A percentile compares a stretch with the other conserved stretches of the same genome.
These are phyloP conservation scores for Crenichthys baileyi DNA, from an alignment of 2,797 vertebrate genomes.

Conservation along the genomic window DNA sequence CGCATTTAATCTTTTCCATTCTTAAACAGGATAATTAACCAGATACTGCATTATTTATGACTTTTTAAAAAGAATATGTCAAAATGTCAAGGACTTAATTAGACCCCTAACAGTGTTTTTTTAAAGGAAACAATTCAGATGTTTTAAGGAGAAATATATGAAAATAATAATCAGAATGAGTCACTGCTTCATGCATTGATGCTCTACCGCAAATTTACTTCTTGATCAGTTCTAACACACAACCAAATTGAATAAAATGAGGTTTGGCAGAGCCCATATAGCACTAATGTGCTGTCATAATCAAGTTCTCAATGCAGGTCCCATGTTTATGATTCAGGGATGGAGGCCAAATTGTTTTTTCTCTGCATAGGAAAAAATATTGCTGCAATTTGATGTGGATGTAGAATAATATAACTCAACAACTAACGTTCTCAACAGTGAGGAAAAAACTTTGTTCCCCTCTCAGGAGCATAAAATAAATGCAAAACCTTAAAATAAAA, in stretches of 20 bases:
- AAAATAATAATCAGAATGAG: conserved; percentile 1
- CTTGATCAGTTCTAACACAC: conserved; percentile 24
- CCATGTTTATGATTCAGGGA: conserved; percentile 15
- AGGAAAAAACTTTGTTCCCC: not conserved
- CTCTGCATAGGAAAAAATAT: conserved; percentile 13
- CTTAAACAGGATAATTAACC: not conserved
- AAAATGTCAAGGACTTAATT: not conserved
- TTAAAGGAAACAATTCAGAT: not conserved
- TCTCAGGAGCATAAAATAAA: conserved; percentile 7
- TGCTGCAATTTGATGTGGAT: conserved; percentile 4
- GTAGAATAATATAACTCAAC: conserved; percentile 1
- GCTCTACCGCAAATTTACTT: conserved; percentile 5
- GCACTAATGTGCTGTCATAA: conserved; percentile 41
- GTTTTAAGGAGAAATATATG: conserved; percentile 4
- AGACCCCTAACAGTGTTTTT: not conserved
- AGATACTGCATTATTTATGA: conserved; percentile 1
- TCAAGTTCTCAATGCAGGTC: conserved; percentile 32
- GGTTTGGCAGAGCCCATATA: conserved; percentile 9
- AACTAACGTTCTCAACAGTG: not conserved
- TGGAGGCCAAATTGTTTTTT: conserved; percentile 35
- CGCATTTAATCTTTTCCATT: not conserved
- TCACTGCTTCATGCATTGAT: not conserved
- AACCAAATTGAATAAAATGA: conserved; percentile 38
- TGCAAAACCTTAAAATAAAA: conserved; percentile 2
- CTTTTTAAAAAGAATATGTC: not conserved